Base-by-base conservation (phyloP, 2,797 vertebrate genomes). In the Rhodeus uyekii region DNA sequence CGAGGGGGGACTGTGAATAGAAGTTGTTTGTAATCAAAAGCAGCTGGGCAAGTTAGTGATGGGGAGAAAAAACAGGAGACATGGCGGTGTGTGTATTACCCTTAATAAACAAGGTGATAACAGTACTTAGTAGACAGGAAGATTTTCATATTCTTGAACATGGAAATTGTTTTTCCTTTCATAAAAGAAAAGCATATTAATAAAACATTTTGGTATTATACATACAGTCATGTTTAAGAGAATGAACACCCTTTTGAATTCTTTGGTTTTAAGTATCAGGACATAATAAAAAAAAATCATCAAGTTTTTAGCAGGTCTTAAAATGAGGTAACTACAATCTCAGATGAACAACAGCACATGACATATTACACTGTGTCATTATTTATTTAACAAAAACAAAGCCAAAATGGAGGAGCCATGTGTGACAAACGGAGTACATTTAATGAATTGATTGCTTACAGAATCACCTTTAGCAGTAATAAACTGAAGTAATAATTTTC, bases 1-100 rank as follows among this genome's bases (percentile, higher is more conserved):
- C n/a, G n/a, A n/a, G n/a, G 55, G 76, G 80, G 24, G 53, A 39
- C 29, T 67, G 67, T 69, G 68, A 55, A 67, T 48, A 82, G 58
- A 80, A 76, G 67, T 44, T 82, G 73, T 83, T 71, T 78, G 76
- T 65, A 65, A 76, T 82, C 69, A 80, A 60, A 83, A 63, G 76
- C 72, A 78, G 61, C 60, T 73, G 72, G 68, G 27, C 61, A 42
- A 65, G 72, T 75, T 61, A 42, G 27, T 67, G 80, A 67, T 75
- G 48, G 63, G 13, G 38, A 65, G 63, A 58, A 22, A 46, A 74
- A 55, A n/a, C 48, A 82, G 34, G 42, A 64, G 55, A 48, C 10
- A 65, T 65, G 36, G 46, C 16, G 10, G 24, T 36, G 46, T 72
- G 78, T 29, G 24, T 73, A 50, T 38, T n/a, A 39, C 68, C 24